Conservation (phyloP, 2,888 invertebrate species). For the Polymixis lichenea region DNA sequence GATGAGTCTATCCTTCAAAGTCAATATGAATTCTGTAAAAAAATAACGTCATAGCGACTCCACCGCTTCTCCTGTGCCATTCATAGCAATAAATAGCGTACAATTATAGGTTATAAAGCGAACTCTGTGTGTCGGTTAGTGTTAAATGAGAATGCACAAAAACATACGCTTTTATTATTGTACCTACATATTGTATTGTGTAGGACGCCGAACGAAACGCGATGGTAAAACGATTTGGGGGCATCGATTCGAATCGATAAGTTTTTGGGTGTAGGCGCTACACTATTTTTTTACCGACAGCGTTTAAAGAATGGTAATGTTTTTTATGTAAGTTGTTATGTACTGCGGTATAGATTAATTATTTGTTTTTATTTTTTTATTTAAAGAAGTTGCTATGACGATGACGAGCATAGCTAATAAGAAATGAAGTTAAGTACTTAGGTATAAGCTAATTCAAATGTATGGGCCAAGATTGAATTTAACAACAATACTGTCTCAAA, state of each 20-base stretch:
- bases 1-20: too few species aligned
- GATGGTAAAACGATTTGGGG: conserved; percentile 27
- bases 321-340: not conserved
- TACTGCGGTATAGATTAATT: too few species aligned
- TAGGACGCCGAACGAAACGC: conserved; percentile 21
- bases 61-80: conserved; percentile 59
- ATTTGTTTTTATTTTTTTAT: too few species aligned
- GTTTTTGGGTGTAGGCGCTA: not conserved
- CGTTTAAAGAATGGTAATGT: not conserved
- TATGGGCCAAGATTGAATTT: too few species aligned
- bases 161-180: conserved; percentile 39
- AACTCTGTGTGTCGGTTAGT: conserved; percentile 75
- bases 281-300: not conserved
- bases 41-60: conserved; percentile 54
- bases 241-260: conserved; percentile 1
- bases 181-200: not conserved
- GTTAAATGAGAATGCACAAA: conserved; percentile 73
- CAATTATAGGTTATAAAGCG: conserved; percentile 86
- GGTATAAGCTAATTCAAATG: too few species aligned
- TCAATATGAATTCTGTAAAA: too few species aligned
- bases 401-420: too few species aligned
- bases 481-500: too few species aligned
- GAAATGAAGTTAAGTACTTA: too few species aligned
- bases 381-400: too few species aligned
- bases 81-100: conserved; percentile 78